phyloP scores from a whole-genome alignment of 2,113 vertebrate species.

The Pagrus major region DNA sequence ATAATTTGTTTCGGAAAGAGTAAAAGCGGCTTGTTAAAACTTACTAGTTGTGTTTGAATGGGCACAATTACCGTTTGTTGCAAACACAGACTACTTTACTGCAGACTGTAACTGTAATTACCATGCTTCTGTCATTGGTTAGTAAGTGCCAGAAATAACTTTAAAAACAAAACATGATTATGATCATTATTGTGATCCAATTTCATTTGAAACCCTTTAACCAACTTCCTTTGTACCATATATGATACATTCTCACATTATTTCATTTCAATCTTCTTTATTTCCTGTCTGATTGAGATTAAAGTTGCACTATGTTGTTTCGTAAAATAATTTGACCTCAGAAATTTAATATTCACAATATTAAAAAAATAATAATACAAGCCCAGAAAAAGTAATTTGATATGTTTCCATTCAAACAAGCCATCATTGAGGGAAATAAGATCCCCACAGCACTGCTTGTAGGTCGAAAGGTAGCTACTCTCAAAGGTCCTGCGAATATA shows the following conservation, averaged over 20 bases:
- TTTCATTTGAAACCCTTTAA: not conserved
- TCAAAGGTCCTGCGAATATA: too few species aligned
- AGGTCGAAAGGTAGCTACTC: too few species aligned
- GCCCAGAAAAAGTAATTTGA: too few species aligned
- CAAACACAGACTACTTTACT: not conserved
- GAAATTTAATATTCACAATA: too few species aligned
- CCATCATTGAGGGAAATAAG: too few species aligned
- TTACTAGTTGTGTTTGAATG: not conserved
- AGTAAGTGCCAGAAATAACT: not conserved
- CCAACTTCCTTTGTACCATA: not conserved
- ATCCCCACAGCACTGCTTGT: too few species aligned
- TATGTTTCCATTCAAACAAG: too few species aligned
- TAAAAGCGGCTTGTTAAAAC: not conserved
- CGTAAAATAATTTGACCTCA: too few species aligned
- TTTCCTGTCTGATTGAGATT: not conserved
- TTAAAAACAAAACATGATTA: not conserved
- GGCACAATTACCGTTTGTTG: not conserved
- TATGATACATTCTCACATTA: not conserved
- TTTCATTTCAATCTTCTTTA: not conserved
- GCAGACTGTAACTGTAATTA: not conserved
- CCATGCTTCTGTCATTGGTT: not conserved
- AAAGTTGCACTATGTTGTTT: too few species aligned
- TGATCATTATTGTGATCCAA: not conserved
- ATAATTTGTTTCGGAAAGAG: not conserved
- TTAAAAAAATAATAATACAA: too few species aligned